A percentile compares a stretch with the other conserved stretches of the same genome.
Evolutionary conservation across 1,140 invertebrate species (phyloP).

Genomic region (Hylaeus volcanicus): DNA sequence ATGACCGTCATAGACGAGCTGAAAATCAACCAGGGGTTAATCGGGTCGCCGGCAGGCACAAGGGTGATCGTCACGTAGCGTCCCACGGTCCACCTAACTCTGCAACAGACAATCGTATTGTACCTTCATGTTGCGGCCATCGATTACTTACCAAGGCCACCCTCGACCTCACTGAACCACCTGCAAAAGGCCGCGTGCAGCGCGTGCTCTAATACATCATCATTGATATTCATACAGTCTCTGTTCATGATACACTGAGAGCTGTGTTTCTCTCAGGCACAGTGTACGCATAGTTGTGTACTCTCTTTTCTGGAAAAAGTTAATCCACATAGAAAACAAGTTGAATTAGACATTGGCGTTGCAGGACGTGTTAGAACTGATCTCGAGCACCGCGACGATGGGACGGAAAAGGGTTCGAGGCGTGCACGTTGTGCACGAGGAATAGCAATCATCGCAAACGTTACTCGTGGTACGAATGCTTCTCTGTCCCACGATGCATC

Average conservation of each 20-base stretch:
- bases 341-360: constrained; percentile 73
- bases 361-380: constrained; percentile 36
- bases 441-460: neutral
- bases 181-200: constrained; percentile 80
- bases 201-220: constrained; percentile 80
- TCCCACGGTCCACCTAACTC: constrained; percentile 43
- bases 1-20: constrained; percentile 73
- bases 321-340: constrained; percentile 80
- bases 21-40: constrained; percentile 69
- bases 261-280: constrained; percentile 74
- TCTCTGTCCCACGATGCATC: constrained; percentile 51
- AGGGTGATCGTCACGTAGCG: constrained; percentile 1
- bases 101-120: constrained; percentile 76
- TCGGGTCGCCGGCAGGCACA: constrained; percentile 37
- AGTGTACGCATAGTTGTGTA: constrained; percentile 73
- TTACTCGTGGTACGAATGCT: constrained; percentile 18
- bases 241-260: constrained; percentile 75
- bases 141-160: constrained; percentile 78
- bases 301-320: constrained; percentile 79
- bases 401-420: constrained; percentile 38
- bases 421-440: neutral
- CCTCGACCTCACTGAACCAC: constrained; percentile 71
- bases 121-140: constrained; percentile 78
- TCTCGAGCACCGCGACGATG: constrained; percentile 51
- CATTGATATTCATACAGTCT: constrained; percentile 80